Percentiles rank a stretch among this genome's conserved stretches.
Conservation (phyloP, 1,140 invertebrate genomes). For the Pogonomyrmex californicus region DNA sequence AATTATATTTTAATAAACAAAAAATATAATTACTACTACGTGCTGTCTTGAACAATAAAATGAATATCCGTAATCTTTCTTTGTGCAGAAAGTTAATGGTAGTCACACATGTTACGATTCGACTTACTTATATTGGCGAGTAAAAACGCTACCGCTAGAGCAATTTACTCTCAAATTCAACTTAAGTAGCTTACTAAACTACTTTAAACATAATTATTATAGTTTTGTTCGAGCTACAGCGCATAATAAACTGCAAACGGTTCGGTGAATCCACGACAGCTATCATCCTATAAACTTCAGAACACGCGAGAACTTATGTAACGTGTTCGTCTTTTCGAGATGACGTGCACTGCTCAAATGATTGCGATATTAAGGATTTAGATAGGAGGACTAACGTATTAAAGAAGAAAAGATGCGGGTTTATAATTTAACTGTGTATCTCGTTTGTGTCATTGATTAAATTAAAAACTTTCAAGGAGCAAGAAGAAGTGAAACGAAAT, state of each 20-base stretch:
- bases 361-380: conserved; percentile 40
- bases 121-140: not conserved
- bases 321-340: conserved; percentile 34
- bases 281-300: conserved; percentile 42
- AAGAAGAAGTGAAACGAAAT: not conserved
- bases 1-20: not conserved
- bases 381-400: not conserved
- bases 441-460: conserved; percentile 23
- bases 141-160: conserved; percentile 1
- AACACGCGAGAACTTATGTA: conserved; percentile 49
- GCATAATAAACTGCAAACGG: conserved; percentile 49
- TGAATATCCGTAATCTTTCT: not conserved
- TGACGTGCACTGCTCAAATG: conserved; percentile 3
- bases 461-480: not conserved
- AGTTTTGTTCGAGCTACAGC: conserved; percentile 24
- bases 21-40: not conserved
- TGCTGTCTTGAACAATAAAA: not conserved
- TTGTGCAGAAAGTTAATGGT: not conserved
- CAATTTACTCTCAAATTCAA: conserved; percentile 13
- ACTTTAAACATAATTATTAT: conserved; percentile 49
- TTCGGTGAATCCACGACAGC: conserved; percentile 33
- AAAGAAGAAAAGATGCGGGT: not conserved
- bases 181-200: conserved; percentile 38
- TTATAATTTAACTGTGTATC: not conserved
- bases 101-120: not conserved